phyloP scores from a whole-genome alignment of 1,140 invertebrate species.

The Physella acuta region DNA sequence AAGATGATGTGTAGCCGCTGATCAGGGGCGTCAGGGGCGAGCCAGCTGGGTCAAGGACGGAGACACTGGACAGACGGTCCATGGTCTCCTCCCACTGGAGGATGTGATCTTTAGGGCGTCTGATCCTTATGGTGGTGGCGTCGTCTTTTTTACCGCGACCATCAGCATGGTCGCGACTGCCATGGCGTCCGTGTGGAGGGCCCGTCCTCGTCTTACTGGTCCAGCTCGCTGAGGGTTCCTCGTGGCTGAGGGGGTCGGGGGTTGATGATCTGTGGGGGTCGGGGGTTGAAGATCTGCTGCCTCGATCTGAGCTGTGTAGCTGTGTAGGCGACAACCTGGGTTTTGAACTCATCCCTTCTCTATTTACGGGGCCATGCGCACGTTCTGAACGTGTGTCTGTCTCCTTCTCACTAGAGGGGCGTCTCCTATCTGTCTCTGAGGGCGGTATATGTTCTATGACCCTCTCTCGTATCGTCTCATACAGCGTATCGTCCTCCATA shows the following conservation, averaged over 20 bases:
- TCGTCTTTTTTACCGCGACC: conserved; percentile 6
- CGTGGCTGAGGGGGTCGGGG: no score
- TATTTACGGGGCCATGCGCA: conserved; percentile 16
- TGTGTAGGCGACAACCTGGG: no score
- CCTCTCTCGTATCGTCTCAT: no score
- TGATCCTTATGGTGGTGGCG: conserved; percentile 25
- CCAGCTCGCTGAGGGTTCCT: no score
- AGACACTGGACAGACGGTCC: conserved; percentile 24
- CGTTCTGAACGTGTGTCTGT: conserved; percentile 27
- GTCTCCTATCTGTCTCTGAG: no score
- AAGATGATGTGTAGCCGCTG: not conserved
- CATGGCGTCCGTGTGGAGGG: not conserved
- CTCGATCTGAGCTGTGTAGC: no score
- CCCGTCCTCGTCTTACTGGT: not conserved
- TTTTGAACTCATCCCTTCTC: no score
- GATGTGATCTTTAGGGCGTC: conserved; percentile 33
- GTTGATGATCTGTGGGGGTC: no score
- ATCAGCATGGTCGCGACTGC: no score
- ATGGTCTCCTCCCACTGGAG: conserved; percentile 35
- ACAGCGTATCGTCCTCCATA: not conserved
- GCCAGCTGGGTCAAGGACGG: conserved; percentile 9
- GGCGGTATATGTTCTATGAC: no score
- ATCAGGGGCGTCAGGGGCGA: conserved; percentile 3
- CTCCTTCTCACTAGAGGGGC: conserved; percentile 26
- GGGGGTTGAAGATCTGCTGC: no score